A percentile compares a stretch with the other conserved stretches of the same genome.
Conservation (phyloP, 2,113 vertebrate genomes). For the Psettodes erumei region DNA sequence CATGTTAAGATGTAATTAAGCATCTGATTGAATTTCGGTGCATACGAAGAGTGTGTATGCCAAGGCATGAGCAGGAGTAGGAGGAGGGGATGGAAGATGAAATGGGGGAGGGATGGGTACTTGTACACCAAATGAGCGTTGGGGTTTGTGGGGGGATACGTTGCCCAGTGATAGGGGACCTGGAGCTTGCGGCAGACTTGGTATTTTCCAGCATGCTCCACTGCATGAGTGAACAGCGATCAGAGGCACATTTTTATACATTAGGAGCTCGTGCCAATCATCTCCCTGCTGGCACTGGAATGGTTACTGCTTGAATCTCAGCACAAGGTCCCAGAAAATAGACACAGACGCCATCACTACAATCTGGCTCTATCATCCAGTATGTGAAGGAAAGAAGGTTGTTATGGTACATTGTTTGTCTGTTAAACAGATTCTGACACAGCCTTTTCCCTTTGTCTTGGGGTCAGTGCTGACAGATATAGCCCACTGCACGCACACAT, state of each 20-base stretch:
- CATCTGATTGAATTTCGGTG: conserved; percentile 94
- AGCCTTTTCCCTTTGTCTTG: conserved; percentile 24
- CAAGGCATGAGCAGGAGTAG: conserved; percentile 53
- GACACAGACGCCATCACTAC: conserved; percentile 51
- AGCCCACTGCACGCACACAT: conserved; percentile 59
- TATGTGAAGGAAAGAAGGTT: background rate
- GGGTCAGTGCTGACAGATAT: conserved; percentile 25
- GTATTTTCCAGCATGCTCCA: conserved; percentile 73
- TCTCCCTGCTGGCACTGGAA: conserved; percentile 67
- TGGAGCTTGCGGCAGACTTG: conserved; percentile 70
- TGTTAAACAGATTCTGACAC: conserved; percentile 39
- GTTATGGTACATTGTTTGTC: conserved; percentile 22
- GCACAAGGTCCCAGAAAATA: conserved; percentile 54
- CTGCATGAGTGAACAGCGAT: conserved; percentile 73
- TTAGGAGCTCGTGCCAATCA: conserved; percentile 84
- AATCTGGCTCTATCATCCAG: conserved; percentile 50
- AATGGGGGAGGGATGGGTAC: conserved; percentile 59
- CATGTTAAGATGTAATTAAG: conserved; percentile 97
- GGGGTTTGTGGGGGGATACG: conserved; percentile 81
- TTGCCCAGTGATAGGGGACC: conserved; percentile 70
- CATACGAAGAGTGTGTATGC: conserved; percentile 85
- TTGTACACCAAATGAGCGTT: conserved; percentile 81
- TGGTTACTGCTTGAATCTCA: conserved; percentile 40
- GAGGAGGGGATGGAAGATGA: conserved; percentile 45
- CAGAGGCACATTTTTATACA: conserved; percentile 79